Evolutionary conservation across 2,888 invertebrate genomes (phyloP).

Genomic region (Copidosoma aretas): DNA sequence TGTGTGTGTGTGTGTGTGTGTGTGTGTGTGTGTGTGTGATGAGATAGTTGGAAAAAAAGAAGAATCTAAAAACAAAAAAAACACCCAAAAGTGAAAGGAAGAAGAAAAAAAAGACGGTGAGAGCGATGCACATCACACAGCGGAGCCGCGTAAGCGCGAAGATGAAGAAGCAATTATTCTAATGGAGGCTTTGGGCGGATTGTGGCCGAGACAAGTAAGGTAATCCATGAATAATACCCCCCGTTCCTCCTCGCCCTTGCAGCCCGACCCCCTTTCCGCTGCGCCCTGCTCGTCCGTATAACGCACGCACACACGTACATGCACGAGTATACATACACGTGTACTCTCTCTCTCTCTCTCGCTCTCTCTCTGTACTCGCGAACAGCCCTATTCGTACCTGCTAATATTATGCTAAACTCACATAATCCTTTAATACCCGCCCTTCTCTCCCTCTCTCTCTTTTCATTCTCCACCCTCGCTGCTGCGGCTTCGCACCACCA

Average conservation of each 20-base stretch:
- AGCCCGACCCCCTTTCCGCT: slow-evolving; percentile 37
- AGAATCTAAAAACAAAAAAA: too few species aligned
- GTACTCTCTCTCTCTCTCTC: slow-evolving; percentile 31
- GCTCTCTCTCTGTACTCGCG: slow-evolving; percentile 16
- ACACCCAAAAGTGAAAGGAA: too few species aligned
- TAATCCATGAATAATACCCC: slow-evolving; percentile 61
- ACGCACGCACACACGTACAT: too few species aligned
- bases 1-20: too few species aligned
- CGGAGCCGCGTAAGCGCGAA: slow-evolving; percentile 52
- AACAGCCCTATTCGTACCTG: slow-evolving; percentile 41
- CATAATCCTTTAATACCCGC: slow-evolving; percentile 58
- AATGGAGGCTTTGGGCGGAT: slow-evolving; percentile 60
- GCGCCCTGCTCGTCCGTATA: too few species aligned
- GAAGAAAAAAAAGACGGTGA: too few species aligned
- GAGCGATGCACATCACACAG: too few species aligned
- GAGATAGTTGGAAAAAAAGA: too few species aligned
- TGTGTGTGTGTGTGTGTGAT: too few species aligned
- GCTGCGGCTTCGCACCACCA: too few species aligned
- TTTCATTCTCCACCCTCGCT: neutral
- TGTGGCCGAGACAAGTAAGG: slow-evolving; percentile 59
- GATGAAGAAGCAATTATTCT: slow-evolving; percentile 63
- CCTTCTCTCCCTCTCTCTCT: slow-evolving; percentile 26
- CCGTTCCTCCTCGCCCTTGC: slow-evolving; percentile 39
- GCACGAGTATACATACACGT: too few species aligned
- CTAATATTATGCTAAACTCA: slow-evolving; percentile 60